Evolutionary conservation across 2,888 invertebrate species (phyloP), one percentile per base, ranked within the genome.

Genomic region (Terebella lapidaria): DNA sequence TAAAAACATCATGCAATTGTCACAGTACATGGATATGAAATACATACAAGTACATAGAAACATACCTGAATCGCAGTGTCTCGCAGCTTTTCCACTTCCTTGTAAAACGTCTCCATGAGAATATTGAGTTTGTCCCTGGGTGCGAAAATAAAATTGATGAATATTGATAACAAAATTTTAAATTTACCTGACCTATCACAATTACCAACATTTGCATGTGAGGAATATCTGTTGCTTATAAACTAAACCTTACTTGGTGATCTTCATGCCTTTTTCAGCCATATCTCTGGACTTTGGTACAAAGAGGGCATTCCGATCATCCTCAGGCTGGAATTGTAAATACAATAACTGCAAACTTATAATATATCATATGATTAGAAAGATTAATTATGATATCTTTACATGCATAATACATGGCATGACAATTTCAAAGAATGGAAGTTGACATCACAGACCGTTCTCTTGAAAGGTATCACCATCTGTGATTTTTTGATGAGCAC

Each of bases 51-150:
- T n/a, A n/a, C n/a, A n/a, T n/a, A n/a, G n/a, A n/a, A n/a, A n/a
- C n/a, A n/a, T 20, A 82, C 84, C 81, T 82, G 72, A 46, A 76
- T 57, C 25, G 77, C 75, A 55, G 70, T 69, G 56, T 76, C 76
- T 54, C 73, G 69, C 26, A 81, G 60, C 61, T 73, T 77, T 55
- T 79, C 79, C 24, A 81, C 73, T 67, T 81, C 80, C 60, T 71
- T 73, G 64, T 80, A 77, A 58, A 80, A 78, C n/a, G 75, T 79
- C 87, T 92, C 91, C 67, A 93, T 82, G 69, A 94, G 83, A 77
- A 94, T 94, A 73, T 89, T 88, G 68, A 94, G 83, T 69, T 89
- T 88, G 71, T 92, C 91, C 61, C 77, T 78, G 67, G 15, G 67
- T 35, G 24, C 10, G 28, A 56, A 56, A 1, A 15, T 26, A 26